Percentiles rank a stretch among this genome's conserved stretches.
phyloP scores from a whole-genome alignment of 2,113 vertebrate genomes.

The Thomomys bottae region DNA sequence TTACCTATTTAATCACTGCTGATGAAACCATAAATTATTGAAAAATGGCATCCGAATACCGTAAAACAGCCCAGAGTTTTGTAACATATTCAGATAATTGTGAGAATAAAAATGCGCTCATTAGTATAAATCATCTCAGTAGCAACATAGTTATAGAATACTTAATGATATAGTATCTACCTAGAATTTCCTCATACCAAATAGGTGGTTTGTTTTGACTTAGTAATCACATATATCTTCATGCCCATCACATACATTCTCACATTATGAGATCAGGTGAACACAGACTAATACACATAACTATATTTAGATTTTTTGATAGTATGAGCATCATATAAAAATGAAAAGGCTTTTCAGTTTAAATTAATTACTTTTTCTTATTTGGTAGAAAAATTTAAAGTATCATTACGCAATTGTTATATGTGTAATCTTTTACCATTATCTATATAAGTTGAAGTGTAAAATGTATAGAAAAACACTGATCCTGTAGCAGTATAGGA shows the following conservation, averaged over 20 bases:
- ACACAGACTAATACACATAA: neutral
- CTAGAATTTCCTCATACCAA: neutral
- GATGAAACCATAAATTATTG: neutral
- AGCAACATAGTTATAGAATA: neutral
- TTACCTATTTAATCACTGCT: neutral
- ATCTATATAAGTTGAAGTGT: neutral
- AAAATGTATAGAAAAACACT: neutral
- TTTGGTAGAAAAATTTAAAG: too few species aligned
- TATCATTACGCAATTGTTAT: neutral
- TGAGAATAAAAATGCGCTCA: neutral
- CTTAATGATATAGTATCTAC: neutral
- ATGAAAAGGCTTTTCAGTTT: neutral
- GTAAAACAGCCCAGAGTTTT: too few species aligned
- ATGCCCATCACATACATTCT: accelerated
- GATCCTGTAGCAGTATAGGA: neutral
- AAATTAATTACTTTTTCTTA: too few species aligned
- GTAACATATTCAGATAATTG: neutral
- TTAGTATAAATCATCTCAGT: neutral
- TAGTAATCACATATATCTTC: neutral
- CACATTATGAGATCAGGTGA: neutral
- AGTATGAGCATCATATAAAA: neutral
- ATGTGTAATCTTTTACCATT: neutral
- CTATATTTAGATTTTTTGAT: neutral
- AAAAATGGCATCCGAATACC: too few species aligned
- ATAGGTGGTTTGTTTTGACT: neutral